Base-by-base conservation (phyloP, 1,140 invertebrate genomes). In the Vanessa tameamea region DNA sequence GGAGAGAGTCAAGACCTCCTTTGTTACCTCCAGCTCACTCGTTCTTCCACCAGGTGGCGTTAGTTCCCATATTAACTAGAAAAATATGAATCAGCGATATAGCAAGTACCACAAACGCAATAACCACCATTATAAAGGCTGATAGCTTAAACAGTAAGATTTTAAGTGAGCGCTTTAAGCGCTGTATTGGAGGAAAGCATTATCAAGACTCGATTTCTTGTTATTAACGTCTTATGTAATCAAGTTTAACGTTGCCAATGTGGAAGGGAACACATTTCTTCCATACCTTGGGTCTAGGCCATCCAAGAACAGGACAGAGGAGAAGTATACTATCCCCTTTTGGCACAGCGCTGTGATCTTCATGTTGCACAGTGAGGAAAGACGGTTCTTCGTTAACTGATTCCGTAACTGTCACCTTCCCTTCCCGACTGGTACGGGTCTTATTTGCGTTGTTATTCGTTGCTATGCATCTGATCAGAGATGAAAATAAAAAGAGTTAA, bases 241-340 rank as follows among this genome's bases (percentile, higher is more conserved):
- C 4, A 37, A 5, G 7, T 5, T 37, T 37, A 37, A 37, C 31
- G 4, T 37, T 37, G 7, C 9, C 7, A 43, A 43, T 43, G 37
- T 43, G 37, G 2, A 43, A 8, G 37, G 8, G 37, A 37, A 37
- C 31, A 67, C 7, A 3, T 51, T 47, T 55, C 11, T 43, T n/a
- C 23, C 23, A 65, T 78, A 92, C 90, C 75, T 86, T 84, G 65
- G 87, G 87, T 71, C 79, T 85, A 13, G 87, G 88, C 83, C 79
- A 83, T 1, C 90, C 88, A 0, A 59, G 48, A 1, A 89, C 83
- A 8, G 88, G 87, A 37, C 90, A 92, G 0, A 85, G 73, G 13
- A 92, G 81, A 23, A 79, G 66, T 26, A 86, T 77, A 1, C 69
- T 75, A 13, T 77, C 75, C 1, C 81, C 80, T 14, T 72, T 68